Evolutionary conservation across 2,797 vertebrate species (phyloP), one percentile per base, ranked within the genome.

Genomic region (Acanthurus leucopareius): DNA sequence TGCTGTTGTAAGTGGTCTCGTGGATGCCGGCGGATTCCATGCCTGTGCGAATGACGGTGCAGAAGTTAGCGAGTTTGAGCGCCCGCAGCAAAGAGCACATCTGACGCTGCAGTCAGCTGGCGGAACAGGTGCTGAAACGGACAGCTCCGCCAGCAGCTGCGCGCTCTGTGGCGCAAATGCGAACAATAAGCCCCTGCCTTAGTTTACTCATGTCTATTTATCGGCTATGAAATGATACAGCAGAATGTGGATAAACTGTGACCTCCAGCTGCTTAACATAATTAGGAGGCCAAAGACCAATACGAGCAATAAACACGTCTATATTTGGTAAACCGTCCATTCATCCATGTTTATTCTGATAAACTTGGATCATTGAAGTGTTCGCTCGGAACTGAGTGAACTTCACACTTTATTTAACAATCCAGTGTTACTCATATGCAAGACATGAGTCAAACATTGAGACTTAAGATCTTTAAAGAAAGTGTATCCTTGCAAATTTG

Each of bases 1-100:
- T 99, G 96, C 97, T 98, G 94, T 99, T 99, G 96, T 99, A 99
- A 0, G 94, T 93, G 45, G 94, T 95, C 69, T 96, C 94, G 44
- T 95, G 95, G 45, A 96, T 94, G 52, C 95, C 94, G 7, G 94
- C 94, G 15, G 94, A 95, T 58, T 95, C 95, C 94, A 95, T 95
- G 62, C 94, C 95, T 95, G 85, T 54, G 62, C 56, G 63, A 57
- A 54, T 1, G n/a, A 69, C 57, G 73, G 69, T 2, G 8, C 40
- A 73, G 40, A 72, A 38, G 53, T 82, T 25, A 65, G 73, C 68
- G 62, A 40, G 20, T 51, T 72, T 69, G 17, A 22, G 4, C 40
- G 0, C 52, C 15, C 52, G 8, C 8, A 63, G 57, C 62, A 56
- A 32, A 59, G 38, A 15, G 38, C 63, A 28, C 56, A 17, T 52